A percentile compares a stretch with the other conserved stretches of the same genome.
These are phyloP conservation scores for Microtus richardsoni DNA, from an alignment of 2,113 vertebrate genomes.

Conservation along the genomic window DNA sequence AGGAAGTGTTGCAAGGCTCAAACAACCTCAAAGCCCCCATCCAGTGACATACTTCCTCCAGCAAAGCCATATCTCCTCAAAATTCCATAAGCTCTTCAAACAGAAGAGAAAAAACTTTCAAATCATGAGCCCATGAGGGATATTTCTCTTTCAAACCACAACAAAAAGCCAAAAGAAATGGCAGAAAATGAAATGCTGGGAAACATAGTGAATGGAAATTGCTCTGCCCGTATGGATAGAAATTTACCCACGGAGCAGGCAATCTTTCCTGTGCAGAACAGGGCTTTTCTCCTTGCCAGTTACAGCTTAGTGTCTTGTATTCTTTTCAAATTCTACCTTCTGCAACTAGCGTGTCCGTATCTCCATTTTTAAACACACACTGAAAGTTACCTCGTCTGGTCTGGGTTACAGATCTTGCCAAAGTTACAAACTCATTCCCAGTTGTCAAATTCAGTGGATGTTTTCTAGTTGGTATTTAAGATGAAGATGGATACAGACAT, in stretches of 20 bases:
- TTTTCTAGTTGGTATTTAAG: slow-evolving; percentile 51
- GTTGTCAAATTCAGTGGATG: slow-evolving; percentile 50
- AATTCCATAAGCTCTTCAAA: background rate
- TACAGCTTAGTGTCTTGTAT: background rate
- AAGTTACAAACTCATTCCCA: slow-evolving; percentile 46
- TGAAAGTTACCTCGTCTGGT: background rate
- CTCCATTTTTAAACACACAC: background rate
- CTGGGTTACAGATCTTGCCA: slow-evolving; percentile 4
- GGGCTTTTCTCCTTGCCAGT: background rate
- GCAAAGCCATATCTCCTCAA: background rate
- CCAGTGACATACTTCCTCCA: background rate
- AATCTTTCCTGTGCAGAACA: background rate
- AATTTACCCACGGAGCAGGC: background rate
- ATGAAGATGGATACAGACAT: slow-evolving; percentile 55
- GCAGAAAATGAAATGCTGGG: slow-evolving; percentile 21
- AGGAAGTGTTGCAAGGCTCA: background rate
- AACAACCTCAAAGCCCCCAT: too few relatives aligned
- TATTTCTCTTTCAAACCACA: background rate
- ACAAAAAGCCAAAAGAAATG: background rate
- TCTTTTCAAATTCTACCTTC: slow-evolving; percentile 4
- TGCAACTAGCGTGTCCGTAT: background rate
- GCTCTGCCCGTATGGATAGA: background rate
- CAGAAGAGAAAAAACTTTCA: background rate
- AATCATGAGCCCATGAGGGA: too few relatives aligned
- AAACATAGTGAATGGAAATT: background rate